Evolutionary conservation across 2,888 invertebrate genomes (phyloP), one percentile per base, ranked within the genome.

Genomic region (Orchesella flavescens): DNA sequence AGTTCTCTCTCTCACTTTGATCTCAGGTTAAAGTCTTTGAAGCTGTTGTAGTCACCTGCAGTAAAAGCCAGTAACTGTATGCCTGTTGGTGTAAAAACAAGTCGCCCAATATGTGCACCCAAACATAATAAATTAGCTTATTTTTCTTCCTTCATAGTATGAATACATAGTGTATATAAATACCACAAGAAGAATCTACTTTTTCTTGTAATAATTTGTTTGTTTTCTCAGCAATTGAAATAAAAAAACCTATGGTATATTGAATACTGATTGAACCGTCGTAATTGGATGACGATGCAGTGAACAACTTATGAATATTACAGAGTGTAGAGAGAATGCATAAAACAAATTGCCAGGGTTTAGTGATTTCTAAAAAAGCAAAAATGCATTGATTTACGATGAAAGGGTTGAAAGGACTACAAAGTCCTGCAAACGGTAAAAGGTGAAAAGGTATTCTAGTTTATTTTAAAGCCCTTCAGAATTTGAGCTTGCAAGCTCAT

Each of bases 31-130:
- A 34, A 34, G 34, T 7, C 34, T 34, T 34, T 34, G 5, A 34
- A 34, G 34, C 34, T 7, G 2, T 34, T 34, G 5, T 66, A 77
- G 83, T 82, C 83, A 83, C 83, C 83, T 83, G 83, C 83, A 83
- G 83, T 34, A 34, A 7, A 34, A 34, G 34, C 34, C 34, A 7
- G 3, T 34, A 34, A 34, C 34, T 34, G 34, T 34, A 34, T 34
- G 7, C 34, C 2, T 34, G 34, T 34, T 34, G n/a, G n/a, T n/a
- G 34, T 34, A 34, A n/a, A 53, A 17, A 53, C n/a, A 53, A n/a
- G 53, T 17, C 15, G 57, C 43, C 19, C 44, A 55, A 34, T 17
- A 57, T 57, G 34, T 57, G 34, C 24, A 71, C 17, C 71, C 24
- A 17, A 71, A 57, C 24, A 69, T 24, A 23, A 55, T 57, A 57